Percentiles rank a stretch among this genome's conserved stretches.
These are phyloP conservation scores for Acomys russatus DNA, from an alignment of 2,797 vertebrate species.

Conservation along the genomic window DNA sequence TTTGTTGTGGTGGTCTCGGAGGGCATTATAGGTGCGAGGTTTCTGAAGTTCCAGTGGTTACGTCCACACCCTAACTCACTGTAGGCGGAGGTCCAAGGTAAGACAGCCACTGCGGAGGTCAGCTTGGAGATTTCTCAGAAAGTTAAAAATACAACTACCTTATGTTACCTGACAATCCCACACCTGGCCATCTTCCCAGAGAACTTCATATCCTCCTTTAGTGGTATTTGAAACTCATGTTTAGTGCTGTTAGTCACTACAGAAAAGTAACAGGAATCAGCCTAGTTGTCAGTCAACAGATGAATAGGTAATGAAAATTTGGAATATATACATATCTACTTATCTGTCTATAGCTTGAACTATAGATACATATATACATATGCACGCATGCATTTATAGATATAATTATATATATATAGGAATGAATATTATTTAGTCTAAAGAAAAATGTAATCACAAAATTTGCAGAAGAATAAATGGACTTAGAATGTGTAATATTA, in stretches of 20 bases:
- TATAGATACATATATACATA: background rate
- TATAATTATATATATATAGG: too few species aligned
- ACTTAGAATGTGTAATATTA: background rate
- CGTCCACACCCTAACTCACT: background rate
- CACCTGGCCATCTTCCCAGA: background rate
- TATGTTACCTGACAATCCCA: background rate
- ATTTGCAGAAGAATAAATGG: background rate
- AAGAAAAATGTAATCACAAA: background rate
- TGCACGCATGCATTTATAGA: too few species aligned
- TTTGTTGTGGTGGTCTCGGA: background rate
- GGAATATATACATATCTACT: background rate
- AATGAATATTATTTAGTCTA: background rate
- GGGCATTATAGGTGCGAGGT: background rate
- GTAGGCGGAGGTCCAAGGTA: background rate
- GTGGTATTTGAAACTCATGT: background rate
- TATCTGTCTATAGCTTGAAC: background rate
- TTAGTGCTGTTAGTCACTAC: background rate
- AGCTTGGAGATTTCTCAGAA: background rate
- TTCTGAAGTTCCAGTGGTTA: background rate
- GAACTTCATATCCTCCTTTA: background rate
- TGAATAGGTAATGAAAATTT: background rate
- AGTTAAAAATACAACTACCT: too few species aligned
- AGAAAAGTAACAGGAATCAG: background rate
- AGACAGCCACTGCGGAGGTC: background rate
- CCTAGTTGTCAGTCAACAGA: background rate